Evolutionary conservation across 2,113 vertebrate species (phyloP).

Genomic region (Pipa parva): DNA sequence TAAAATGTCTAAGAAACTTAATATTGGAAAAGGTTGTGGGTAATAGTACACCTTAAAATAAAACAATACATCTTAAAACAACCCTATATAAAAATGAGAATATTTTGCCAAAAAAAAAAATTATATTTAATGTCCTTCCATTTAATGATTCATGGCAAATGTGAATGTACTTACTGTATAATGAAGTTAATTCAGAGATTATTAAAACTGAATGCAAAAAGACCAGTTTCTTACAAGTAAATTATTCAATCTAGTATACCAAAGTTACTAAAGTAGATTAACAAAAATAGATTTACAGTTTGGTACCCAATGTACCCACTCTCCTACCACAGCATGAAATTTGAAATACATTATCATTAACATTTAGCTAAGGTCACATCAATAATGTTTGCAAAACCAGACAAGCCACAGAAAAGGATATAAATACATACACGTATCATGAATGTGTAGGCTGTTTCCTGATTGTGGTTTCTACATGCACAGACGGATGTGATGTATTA

Average conservation of each 20-base stretch:
- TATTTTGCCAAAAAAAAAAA: no score
- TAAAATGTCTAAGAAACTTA: no score
- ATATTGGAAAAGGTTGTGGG: no score
- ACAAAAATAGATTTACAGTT: constrained; percentile 10
- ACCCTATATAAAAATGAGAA: no score
- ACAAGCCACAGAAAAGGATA: constrained; percentile 26
- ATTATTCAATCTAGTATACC: not conserved
- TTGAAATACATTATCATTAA: constrained; percentile 17
- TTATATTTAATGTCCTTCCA: no score
- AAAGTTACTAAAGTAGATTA: not conserved
- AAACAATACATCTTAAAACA: no score
- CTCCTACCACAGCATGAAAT: not conserved
- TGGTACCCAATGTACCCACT: not conserved
- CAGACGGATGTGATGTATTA: constrained; percentile 33
- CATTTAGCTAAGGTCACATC: constrained; percentile 12
- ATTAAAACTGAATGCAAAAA: no score
- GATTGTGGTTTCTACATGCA: constrained; percentile 28
- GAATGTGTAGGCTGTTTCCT: constrained; percentile 31
- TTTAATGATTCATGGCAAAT: no score
- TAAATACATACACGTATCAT: constrained; percentile 16
- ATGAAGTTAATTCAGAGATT: no score
- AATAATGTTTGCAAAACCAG: constrained; percentile 20
- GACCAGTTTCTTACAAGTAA: not conserved
- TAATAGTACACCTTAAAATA: no score
- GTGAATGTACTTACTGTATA: no score